These are phyloP conservation scores for Galeruca laticollis DNA, from an alignment of 2,888 invertebrate genomes.

Conservation along the genomic window DNA sequence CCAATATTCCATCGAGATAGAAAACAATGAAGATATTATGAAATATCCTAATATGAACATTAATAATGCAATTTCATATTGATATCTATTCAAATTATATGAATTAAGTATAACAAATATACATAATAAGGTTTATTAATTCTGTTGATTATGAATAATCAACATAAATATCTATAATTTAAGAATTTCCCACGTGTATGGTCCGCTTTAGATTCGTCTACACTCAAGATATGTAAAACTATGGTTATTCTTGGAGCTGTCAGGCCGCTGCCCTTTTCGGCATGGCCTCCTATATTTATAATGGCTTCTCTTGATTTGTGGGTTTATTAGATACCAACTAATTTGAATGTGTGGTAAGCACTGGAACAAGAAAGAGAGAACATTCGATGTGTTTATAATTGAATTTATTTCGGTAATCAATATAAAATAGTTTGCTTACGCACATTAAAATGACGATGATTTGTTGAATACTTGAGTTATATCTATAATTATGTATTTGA, in stretches of 20 bases:
- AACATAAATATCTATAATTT: neutral
- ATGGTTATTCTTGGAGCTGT: slow-evolving; percentile 57
- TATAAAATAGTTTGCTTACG: neutral
- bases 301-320: slow-evolving; percentile 61
- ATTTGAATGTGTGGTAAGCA: slow-evolving; percentile 36
- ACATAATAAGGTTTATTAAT: too few relatives aligned
- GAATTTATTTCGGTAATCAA: slow-evolving; percentile 9
- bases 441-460: neutral
- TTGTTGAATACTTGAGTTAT: neutral
- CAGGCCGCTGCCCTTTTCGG: slow-evolving; percentile 67
- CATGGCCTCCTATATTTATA: slow-evolving; percentile 65
- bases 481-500: neutral
- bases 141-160: neutral
- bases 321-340: slow-evolving; percentile 41
- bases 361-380: neutral
- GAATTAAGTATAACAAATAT: too few relatives aligned
- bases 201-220: slow-evolving; percentile 49
- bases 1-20: too few relatives aligned
- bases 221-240: slow-evolving; percentile 59
- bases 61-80: too few relatives aligned
- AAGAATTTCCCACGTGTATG: slow-evolving; percentile 38
- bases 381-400: slow-evolving; percentile 12
- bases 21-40: too few relatives aligned
- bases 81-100: too few relatives aligned
- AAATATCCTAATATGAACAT: too few relatives aligned